phyloP scores from a whole-genome alignment of 2,113 vertebrate genomes.

The Melierax canorus region DNA sequence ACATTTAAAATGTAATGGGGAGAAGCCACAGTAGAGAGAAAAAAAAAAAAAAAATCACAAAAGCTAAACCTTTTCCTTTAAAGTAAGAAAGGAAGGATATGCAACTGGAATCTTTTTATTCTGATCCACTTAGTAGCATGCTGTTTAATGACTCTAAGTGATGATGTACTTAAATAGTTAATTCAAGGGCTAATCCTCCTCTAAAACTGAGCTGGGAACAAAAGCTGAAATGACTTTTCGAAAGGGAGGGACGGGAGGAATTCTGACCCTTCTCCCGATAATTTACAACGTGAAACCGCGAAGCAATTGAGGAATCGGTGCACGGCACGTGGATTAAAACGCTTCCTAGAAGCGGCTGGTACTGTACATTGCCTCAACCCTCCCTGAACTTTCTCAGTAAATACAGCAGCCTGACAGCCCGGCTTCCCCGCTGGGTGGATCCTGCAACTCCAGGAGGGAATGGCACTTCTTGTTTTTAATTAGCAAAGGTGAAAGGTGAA shows the following conservation, averaged over 20 bases:
- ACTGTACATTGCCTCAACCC: constrained; percentile 44
- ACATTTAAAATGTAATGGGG: background rate
- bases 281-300: background rate
- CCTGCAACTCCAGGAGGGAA: constrained; percentile 62
- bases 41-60: background rate
- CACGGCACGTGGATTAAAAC: constrained; percentile 61
- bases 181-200: constrained; percentile 23
- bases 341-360: constrained; percentile 50
- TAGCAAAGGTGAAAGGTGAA: constrained; percentile 80
- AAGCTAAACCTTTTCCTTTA: background rate
- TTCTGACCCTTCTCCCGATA: background rate
- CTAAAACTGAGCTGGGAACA: constrained; percentile 5
- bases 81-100: background rate
- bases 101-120: background rate
- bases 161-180: constrained; percentile 30
- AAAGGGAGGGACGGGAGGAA: background rate
- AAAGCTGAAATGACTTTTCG: constrained; percentile 12
- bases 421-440: constrained; percentile 74
- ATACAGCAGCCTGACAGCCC: constrained; percentile 63
- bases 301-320: background rate
- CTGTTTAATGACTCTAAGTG: constrained; percentile 3
- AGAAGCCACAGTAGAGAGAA: background rate
- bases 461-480: constrained; percentile 76
- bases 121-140: background rate
- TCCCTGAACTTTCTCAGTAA: constrained; percentile 72